Base-by-base conservation (phyloP, 2,797 vertebrate species). In the Heteromormyrus szaboi region DNA sequence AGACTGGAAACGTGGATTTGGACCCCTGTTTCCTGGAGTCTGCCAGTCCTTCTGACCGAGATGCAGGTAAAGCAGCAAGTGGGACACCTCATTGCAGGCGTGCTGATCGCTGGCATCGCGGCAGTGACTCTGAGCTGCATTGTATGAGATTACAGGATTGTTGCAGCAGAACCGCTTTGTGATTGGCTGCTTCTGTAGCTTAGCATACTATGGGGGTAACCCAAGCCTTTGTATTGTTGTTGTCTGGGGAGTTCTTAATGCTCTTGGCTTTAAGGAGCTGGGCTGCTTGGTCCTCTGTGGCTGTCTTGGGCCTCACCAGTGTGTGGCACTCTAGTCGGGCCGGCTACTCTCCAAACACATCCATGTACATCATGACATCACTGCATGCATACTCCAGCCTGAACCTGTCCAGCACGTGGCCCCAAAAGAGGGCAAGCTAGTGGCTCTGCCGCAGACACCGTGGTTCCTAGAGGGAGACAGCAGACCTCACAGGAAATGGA, bases 371-470 rank as follows among this genome's bases (percentile, higher is more conserved):
- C 92, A 37, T 79, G 72, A 44, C 41, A 95, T 94, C 14, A 91
- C 93, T 81, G 95, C 96, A 14, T 93, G 93, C 8, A 90, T 95
- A 22, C 91, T 93, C 50, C 91, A 91, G 90, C 94, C 91, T 92
- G 7, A 96, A 97, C 88, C 96, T 98, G 95, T 98, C 97, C 89
- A 97, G 95, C 93, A 98, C 97, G 8, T 98, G 97, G 97, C 97
- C 97, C 88, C 96, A 97, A 91, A 97, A 96, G 91, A 95, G 94
- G 19, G 97, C 97, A 84, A 93, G 92, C 51, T 53, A 14, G 88
- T 93, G 89, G 72, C 92, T 95, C 12, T 96, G 94, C 29, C 94
- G 93, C 90, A 94, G 92, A 86, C 95, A 95, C 88, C 90, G 92
- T 59, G 91, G 92, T 76, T 95, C 91, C 3, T 94, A 95, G 91